Conservation (phyloP, 2,797 vertebrate genomes). For the Rhinoraja longicauda region DNA sequence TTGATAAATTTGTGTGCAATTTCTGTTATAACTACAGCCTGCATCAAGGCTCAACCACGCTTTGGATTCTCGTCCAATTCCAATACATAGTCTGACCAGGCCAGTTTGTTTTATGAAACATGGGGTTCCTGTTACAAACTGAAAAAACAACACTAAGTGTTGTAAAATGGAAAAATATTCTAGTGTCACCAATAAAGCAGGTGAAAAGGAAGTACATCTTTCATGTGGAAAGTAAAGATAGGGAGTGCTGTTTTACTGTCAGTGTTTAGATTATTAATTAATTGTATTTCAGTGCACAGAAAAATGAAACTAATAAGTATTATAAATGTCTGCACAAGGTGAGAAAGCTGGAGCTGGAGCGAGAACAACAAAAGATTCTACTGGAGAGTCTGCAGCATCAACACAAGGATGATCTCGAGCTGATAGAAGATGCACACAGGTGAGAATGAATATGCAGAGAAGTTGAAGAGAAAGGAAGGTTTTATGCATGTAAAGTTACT, state of each 20-base stretch:
- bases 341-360: constrained; percentile 68
- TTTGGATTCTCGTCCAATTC: neutral
- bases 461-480: neutral
- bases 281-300: neutral
- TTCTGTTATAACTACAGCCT: neutral
- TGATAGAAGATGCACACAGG: constrained; percentile 73
- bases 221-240: neutral
- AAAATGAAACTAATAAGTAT: neutral
- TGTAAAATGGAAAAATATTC: neutral
- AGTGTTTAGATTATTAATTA: neutral
- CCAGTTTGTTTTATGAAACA: neutral
- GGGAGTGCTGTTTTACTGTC: neutral
- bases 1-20: neutral
- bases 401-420: constrained; percentile 71
- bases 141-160: neutral
- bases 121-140: neutral
- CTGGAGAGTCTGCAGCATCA: constrained; percentile 67
- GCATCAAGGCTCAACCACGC: neutral
- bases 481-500: neutral
- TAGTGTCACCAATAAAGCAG: neutral
- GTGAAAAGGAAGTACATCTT: neutral
- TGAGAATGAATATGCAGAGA: constrained; percentile 44
- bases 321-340: constrained; percentile 55
- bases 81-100: neutral
- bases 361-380: constrained; percentile 63